Evolutionary conservation across 2,888 invertebrate genomes (phyloP), one percentile per base, ranked within the genome.

Genomic region (Limnephilus auricula): DNA sequence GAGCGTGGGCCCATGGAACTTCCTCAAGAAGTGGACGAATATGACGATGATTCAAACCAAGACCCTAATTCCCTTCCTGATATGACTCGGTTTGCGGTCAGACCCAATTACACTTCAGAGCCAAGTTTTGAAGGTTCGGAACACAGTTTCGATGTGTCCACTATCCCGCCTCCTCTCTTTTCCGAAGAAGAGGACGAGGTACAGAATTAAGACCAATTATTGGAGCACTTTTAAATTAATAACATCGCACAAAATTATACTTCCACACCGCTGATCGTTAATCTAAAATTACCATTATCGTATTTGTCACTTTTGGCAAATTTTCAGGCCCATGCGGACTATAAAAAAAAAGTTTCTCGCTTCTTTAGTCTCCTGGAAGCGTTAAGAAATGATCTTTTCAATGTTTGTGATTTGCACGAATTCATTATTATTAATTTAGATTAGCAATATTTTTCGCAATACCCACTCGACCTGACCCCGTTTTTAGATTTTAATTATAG

Each of bases 101-200:
- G 91, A 32, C 92, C 90, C 79, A 95, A 94, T 12, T 93, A 92
- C 83, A 92, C 82, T 25, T 96, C 96, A 93, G 96, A 98, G 94
- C 96, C 97, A 94, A 95, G 96, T 93, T 96, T 96, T 94, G 96
- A 97, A 94, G 95, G 97, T 91, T 97, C 97, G n/a, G 98, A 98
- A 93, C 97, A 97, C 91, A 96, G 97, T 94, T 97, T 98, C 94
- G 98, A 98, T 94, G 97, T 98, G 32, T 96, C 97, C 78, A 97
- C 97, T 40, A 96, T 98, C 94, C 98, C 98, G n/a, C 98, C 98
- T 90, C 98, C 98, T 90, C 95, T 97, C 93, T 96, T 98, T 94
- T 96, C 97, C 90, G 98, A 98, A 93, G 97, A 97, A 94, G 98
- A 98, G 94, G 97, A 97, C 93, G 96, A 97, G 93, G 93, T 94